A percentile compares a stretch with the other conserved stretches of the same genome.
These are phyloP conservation scores for Ophioninae sp. DNA, from an alignment of 2,888 invertebrate genomes.

Conservation along the genomic window DNA sequence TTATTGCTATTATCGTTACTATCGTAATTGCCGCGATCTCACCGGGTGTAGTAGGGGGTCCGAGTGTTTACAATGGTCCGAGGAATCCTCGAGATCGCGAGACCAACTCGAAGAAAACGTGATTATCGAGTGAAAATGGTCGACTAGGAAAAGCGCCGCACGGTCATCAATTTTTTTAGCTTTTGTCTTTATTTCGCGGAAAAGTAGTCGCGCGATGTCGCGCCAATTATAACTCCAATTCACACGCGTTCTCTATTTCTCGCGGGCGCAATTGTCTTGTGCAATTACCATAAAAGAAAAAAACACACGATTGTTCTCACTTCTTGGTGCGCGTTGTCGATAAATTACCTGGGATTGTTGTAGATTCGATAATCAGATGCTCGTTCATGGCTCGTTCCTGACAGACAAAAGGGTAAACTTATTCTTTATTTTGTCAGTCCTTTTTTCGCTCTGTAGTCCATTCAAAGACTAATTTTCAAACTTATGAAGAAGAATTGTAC, in stretches of 20 bases:
- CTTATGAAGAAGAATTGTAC: not conserved
- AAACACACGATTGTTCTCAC: slow-evolving; percentile 4
- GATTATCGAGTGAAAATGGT: slow-evolving; percentile 56
- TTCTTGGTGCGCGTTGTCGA: slow-evolving; percentile 14
- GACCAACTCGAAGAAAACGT: slow-evolving; percentile 66
- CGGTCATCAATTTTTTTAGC: slow-evolving; percentile 24
- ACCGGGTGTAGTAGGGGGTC: slow-evolving; percentile 38
- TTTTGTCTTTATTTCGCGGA: slow-evolving; percentile 14
- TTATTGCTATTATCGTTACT: slow-evolving; percentile 13
- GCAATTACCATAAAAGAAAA: not conserved
- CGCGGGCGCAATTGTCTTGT: slow-evolving; percentile 24
- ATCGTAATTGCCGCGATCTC: slow-evolving; percentile 24
- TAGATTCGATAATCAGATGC: slow-evolving; percentile 45
- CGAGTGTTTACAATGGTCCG: slow-evolving; percentile 53
- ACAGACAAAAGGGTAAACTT: slow-evolving; percentile 60
- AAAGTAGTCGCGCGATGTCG: slow-evolving; percentile 8
- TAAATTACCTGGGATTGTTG: slow-evolving; percentile 41
- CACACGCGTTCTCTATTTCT: slow-evolving; percentile 25
- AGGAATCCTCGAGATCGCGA: slow-evolving; percentile 54
- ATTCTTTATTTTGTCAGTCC: not conserved
- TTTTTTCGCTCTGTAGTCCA: not conserved
- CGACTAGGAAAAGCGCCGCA: slow-evolving; percentile 43
- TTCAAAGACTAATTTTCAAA: not conserved
- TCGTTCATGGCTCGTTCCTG: slow-evolving; percentile 63
- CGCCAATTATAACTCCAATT: slow-evolving; percentile 20